Conservation (phyloP, 2,797 vertebrate species). For the Rhynchonycteris naso region DNA sequence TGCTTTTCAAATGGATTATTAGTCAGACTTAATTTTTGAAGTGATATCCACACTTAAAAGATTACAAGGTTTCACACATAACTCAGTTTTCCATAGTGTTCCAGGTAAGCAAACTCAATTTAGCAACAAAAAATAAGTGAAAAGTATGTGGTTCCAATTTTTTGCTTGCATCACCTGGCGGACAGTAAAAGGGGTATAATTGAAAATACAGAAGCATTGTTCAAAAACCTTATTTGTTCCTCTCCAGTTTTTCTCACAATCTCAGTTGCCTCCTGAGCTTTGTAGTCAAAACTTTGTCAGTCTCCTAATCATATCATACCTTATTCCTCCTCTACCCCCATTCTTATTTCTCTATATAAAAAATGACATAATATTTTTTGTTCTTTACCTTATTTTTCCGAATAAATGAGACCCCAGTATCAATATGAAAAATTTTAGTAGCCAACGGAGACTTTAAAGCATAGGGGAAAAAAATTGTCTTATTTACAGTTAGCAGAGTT, state of each 20-base stretch:
- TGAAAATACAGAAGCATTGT: not conserved
- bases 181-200: not conserved
- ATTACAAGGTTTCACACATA: not conserved
- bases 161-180: not conserved
- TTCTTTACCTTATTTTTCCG: not conserved
- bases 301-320: not conserved
- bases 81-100: not conserved
- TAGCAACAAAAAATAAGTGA: not conserved
- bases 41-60: not conserved
- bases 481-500: not conserved
- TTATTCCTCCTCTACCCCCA: not conserved
- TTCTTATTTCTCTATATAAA: not conserved
- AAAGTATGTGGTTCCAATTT: not conserved
- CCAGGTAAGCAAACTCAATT: not conserved
- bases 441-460: not conserved
- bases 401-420: not conserved
- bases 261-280: not conserved
- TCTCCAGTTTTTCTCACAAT: not conserved
- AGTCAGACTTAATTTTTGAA: slow-evolving; percentile 2
- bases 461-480: not conserved
- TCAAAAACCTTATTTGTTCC: not conserved
- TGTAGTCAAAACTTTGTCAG: not conserved
- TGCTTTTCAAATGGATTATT: not conserved
- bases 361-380: not conserved
- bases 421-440: not conserved